These are phyloP conservation scores for Gortyna flavago DNA, from an alignment of 2,888 invertebrate species.

Conservation along the genomic window DNA sequence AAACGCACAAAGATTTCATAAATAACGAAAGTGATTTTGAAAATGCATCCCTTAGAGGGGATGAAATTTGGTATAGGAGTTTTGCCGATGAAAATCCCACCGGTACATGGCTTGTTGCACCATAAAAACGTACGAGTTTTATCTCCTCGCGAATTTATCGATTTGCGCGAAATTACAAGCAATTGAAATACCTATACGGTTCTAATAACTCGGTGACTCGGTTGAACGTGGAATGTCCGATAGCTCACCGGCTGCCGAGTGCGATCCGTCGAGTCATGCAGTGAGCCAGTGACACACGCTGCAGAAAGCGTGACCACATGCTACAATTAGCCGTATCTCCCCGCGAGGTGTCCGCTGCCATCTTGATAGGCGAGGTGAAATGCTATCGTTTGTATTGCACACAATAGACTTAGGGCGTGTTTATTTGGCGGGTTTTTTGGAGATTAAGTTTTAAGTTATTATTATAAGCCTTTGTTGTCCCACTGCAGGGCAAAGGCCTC, in stretches of 20 bases:
- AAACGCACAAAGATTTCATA: not conserved
- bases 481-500: too few species aligned
- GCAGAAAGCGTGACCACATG: conserved; percentile 78
- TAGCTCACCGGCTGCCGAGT: conserved; percentile 14
- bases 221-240: conserved; percentile 42
- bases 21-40: not conserved
- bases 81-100: not conserved
- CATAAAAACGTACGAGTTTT: not conserved
- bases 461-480: too few species aligned
- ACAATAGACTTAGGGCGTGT: conserved; percentile 62
- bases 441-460: not conserved
- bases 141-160: conserved; percentile 1
- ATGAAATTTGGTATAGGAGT: not conserved
- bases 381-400: conserved; percentile 75
- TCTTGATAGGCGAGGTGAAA: conserved; percentile 79
- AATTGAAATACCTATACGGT: conserved; percentile 42
- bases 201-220: too few species aligned
- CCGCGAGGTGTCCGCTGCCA: conserved; percentile 65
- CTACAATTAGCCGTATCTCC: conserved; percentile 74
- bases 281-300: conserved; percentile 59
- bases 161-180: conserved; percentile 13
- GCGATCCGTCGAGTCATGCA: conserved; percentile 48
- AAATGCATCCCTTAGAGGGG: not conserved
- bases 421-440: conserved; percentile 17
- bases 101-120: too few species aligned